Evolutionary conservation across 2,888 invertebrate species (phyloP).

Genomic region (Andrena marginata): DNA sequence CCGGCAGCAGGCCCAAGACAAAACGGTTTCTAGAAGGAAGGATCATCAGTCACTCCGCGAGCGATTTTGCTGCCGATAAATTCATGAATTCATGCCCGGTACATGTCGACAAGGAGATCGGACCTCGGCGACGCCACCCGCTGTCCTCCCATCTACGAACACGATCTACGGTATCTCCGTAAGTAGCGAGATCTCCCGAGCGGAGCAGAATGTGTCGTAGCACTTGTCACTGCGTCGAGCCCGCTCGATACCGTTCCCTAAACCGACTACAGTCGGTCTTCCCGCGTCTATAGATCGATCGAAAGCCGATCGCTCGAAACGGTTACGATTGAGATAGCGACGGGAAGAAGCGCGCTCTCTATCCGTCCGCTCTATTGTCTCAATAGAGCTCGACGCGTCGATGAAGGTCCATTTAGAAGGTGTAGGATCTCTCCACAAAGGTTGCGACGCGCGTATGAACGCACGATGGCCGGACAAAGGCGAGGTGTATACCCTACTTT

Average conservation of each 20-base stretch:
- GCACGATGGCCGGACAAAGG: conserved; percentile 15
- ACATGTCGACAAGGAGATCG: conserved; percentile 57
- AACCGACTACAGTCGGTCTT: too few species aligned
- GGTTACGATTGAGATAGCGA: neutral
- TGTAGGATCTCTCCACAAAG: neutral
- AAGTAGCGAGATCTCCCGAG: conserved; percentile 35
- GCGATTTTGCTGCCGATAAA: conserved; percentile 64
- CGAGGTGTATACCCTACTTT: conserved; percentile 25
- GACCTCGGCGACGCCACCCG: conserved; percentile 56
- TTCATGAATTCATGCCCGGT: conserved; percentile 54
- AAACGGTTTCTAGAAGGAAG: conserved; percentile 55
- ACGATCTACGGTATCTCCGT: conserved; percentile 50
- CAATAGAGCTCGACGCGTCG: neutral
- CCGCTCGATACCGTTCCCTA: neutral
- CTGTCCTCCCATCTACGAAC: conserved; percentile 65
- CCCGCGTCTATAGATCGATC: neutral
- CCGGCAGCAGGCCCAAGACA: conserved; percentile 24
- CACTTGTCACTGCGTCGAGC: neutral
- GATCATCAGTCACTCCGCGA: conserved; percentile 63
- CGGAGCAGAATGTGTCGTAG: conserved; percentile 27
- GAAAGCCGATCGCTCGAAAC: neutral
- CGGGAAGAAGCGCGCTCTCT: neutral
- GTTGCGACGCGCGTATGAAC: neutral
- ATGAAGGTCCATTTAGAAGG: neutral
- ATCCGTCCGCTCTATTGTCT: neutral